A percentile compares a stretch with the other conserved stretches of the same genome.
These are phyloP conservation scores for Hippoglossus hippoglossus DNA, from an alignment of 2,797 vertebrate genomes.

Conservation along the genomic window DNA sequence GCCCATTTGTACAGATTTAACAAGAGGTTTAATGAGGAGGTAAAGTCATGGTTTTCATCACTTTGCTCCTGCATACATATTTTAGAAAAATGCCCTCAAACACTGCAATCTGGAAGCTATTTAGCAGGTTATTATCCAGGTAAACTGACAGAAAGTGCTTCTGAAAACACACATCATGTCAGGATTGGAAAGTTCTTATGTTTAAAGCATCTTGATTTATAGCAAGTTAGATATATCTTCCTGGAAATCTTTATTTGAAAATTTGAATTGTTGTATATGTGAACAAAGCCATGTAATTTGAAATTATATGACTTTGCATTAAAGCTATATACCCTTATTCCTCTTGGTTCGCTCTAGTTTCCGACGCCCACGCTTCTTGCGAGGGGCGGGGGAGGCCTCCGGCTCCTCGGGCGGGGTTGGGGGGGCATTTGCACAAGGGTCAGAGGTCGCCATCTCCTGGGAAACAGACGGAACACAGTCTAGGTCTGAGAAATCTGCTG, in stretches of 20 bases:
- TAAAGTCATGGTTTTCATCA: slow-evolving; percentile 66
- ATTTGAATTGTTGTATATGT: background rate
- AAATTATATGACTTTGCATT: slow-evolving; percentile 28
- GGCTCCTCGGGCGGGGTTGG: slow-evolving; percentile 81
- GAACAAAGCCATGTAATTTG: slow-evolving; percentile 23
- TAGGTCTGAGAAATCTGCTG: slow-evolving; percentile 65
- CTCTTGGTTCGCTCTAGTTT: slow-evolving; percentile 78
- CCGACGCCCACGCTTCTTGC: slow-evolving; percentile 82
- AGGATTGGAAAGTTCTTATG: too few species aligned
- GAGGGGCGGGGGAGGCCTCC: slow-evolving; percentile 77
- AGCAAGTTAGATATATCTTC: background rate
- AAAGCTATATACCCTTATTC: slow-evolving; percentile 73
- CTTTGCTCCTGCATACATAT: slow-evolving; percentile 35
- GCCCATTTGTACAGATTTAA: slow-evolving; percentile 69
- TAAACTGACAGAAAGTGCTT: background rate
- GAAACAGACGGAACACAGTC: slow-evolving; percentile 72
- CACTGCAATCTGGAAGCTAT: slow-evolving; percentile 44
- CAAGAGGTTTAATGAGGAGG: slow-evolving; percentile 55
- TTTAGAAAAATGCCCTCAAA: slow-evolving; percentile 36
- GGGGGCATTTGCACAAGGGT: slow-evolving; percentile 80
- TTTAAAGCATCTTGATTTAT: too few species aligned
- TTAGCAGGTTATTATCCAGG: slow-evolving; percentile 6
- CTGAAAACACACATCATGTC: background rate
- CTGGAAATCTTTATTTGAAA: background rate
- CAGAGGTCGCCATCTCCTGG: slow-evolving; percentile 80